phyloP scores from a whole-genome alignment of 2,888 invertebrate genomes.

The Miltochrista miniata region DNA sequence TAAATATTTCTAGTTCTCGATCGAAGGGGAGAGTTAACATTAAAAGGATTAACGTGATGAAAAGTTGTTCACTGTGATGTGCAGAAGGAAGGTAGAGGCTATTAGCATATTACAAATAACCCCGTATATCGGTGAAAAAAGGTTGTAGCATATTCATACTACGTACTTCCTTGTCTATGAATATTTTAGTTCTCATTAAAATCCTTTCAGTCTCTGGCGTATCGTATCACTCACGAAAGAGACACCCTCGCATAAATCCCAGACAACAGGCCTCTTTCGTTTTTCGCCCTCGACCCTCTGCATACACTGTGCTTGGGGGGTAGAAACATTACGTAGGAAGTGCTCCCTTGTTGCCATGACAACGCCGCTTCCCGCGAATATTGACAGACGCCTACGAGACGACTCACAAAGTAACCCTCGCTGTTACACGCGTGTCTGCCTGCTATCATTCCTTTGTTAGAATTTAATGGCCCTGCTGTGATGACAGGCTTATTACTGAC shows the following conservation, averaged over 20 bases:
- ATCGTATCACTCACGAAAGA: conserved; percentile 30
- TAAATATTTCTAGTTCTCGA: too few species aligned
- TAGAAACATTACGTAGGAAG: conserved; percentile 64
- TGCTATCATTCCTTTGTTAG: conserved; percentile 66
- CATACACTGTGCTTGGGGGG: conserved; percentile 66
- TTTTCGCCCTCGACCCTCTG: conserved; percentile 63
- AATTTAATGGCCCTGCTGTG: conserved; percentile 58
- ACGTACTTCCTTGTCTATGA: conserved; percentile 25
- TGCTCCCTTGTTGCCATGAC: conserved; percentile 74
- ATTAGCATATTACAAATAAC: too few species aligned
- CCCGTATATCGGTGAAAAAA: too few species aligned
- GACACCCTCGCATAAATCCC: conserved; percentile 64
- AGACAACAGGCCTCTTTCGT: conserved; percentile 62
- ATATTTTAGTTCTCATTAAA: conserved; percentile 36
- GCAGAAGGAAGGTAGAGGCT: too few species aligned
- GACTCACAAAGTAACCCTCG: conserved; percentile 30
- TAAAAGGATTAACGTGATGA: too few species aligned
- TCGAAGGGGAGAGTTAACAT: too few species aligned
- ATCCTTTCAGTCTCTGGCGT: conserved; percentile 29
- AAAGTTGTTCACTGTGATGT: too few species aligned
- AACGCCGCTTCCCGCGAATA: conserved; percentile 72
- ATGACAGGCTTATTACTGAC: conserved; percentile 67
- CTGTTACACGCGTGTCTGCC: conserved; percentile 50
- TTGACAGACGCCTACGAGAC: conserved; percentile 72
- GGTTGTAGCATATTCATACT: too few species aligned